A percentile compares a stretch with the other conserved stretches of the same genome.
These are phyloP conservation scores for Artibeus jamaicensis DNA, from an alignment of 2,797 vertebrate species.

Conservation along the genomic window DNA sequence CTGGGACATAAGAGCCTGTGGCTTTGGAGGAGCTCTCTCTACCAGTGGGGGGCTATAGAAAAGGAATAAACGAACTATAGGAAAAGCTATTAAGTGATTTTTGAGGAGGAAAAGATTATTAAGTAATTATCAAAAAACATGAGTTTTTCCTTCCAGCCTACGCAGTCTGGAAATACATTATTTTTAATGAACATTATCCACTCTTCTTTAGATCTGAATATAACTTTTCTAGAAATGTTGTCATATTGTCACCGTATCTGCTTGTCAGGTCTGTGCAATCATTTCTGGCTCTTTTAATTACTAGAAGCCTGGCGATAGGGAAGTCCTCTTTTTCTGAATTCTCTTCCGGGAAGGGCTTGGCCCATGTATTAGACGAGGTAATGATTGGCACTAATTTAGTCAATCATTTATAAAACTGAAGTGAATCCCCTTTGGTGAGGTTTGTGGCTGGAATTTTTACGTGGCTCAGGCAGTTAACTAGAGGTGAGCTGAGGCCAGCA, in stretches of 20 bases:
- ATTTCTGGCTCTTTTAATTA: background rate
- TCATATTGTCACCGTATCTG: background rate
- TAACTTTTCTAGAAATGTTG: background rate
- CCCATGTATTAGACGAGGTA: background rate
- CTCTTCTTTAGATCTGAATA: background rate
- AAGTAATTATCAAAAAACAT: background rate
- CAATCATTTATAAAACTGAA: conserved; percentile 32
- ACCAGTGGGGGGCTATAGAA: background rate
- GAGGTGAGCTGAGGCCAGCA: background rate
- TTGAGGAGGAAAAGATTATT: background rate
- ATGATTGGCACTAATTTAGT: background rate
- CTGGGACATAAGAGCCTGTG: background rate
- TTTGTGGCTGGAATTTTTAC: background rate
- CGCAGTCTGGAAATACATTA: background rate
- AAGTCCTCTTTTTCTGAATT: background rate
- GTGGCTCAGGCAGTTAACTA: background rate
- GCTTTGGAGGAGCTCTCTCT: background rate
- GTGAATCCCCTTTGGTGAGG: background rate
- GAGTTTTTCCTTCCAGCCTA: background rate
- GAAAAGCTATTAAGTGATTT: background rate
- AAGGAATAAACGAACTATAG: background rate
- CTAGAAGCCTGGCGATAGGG: background rate
- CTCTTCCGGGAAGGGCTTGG: background rate
- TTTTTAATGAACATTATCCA: background rate
- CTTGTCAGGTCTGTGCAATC: background rate